Evolutionary conservation across 2,113 vertebrate genomes (phyloP), one percentile per base, ranked within the genome.

Genomic region (Gobiocypris rarus): DNA sequence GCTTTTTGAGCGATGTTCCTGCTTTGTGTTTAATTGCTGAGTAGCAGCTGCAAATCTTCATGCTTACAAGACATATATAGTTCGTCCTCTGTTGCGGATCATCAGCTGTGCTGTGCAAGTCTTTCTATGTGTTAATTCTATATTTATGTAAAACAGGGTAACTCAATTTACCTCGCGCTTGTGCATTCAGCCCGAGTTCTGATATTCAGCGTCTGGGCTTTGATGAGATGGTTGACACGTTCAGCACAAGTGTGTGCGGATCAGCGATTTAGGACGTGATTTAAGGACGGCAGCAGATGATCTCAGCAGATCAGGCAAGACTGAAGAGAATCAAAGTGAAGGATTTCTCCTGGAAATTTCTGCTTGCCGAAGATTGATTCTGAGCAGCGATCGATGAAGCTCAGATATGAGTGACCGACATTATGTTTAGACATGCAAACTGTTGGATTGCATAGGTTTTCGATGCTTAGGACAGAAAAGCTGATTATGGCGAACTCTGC

Each of bases 141-240:
- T 82, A 78, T 81, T 82, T 71, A 77, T 85, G 65, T 56, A 82
- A 82, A 65, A 78, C 59, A 41, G n/a, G 22, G 6, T 77, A 28
- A 56, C 69, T 85, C 58, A 19, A 38, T 85, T 70, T 59, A 61
- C 50, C 75, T 70, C 50, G n/a, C 13, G 45, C n/a, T 80, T 85
- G 26, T 24, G 74, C 73, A 83, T 85, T 83, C 61, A 38, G 58
- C 28, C 19, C 43, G 2, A 24, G 67, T 59, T 70, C 26, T 85
- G 69, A 70, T 87, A 75, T 87, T 65, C 75, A 45, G 24, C 28
- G 34, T 34, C 41, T 81, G 38, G 58, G 28, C 48, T 87, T 81
- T 83, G 69, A 83, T 81, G 80, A 87, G 41, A 74, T 79, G 17
- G 31, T 70, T 73, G 83, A 63, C 43, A 45, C 61, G 22, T 58